Evolutionary conservation across 2,113 vertebrate species (phyloP), one percentile per base, ranked within the genome.

Genomic region (Collichthys lucidus): DNA sequence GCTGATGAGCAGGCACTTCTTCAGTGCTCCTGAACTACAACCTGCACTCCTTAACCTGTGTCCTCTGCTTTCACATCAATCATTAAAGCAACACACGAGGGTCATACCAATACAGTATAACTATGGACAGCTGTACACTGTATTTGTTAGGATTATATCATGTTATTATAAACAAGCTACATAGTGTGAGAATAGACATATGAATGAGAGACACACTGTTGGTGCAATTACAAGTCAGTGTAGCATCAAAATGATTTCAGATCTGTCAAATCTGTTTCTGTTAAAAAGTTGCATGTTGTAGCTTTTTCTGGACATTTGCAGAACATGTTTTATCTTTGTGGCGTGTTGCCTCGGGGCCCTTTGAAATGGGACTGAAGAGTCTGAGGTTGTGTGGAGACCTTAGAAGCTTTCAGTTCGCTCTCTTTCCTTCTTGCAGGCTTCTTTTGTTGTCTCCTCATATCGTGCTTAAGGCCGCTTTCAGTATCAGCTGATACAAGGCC

Each of bases 1-100:
- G 24, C 81, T 57, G 74, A 67, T 76, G 79, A 87, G n/a, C 60
- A 74, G 26, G 67, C 57, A 63, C 44, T 65, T 68, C 74, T 44
- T 50, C 42, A 55, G 61, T 2, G 26, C 47, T 78, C 44, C 77
- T 1, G 55, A 64, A 10, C 59, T 26, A 24, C 42, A 64, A 16
- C 17, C 56, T 26, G 2, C 50, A 35, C 14, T 8, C 22, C 8
- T 66, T 3, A 24, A 31, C 24, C 29, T 52, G 10, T 19, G 16
- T 15, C 3, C 40, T 62, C 16, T 47, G 4, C 35, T 76, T 50
- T 44, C n/a, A 47, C 5, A 11, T 26, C 1, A 68, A 52, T 53
- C 3, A n/a, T 29, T 71, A 24, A 49, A 44, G 35, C 35, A 35
- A 35, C 35, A 35, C 35, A 35, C 7, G 35, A 31, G 7, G 8